Evolutionary conservation across 1,140 invertebrate genomes (phyloP).

Genomic region (Drosophila orena): DNA sequence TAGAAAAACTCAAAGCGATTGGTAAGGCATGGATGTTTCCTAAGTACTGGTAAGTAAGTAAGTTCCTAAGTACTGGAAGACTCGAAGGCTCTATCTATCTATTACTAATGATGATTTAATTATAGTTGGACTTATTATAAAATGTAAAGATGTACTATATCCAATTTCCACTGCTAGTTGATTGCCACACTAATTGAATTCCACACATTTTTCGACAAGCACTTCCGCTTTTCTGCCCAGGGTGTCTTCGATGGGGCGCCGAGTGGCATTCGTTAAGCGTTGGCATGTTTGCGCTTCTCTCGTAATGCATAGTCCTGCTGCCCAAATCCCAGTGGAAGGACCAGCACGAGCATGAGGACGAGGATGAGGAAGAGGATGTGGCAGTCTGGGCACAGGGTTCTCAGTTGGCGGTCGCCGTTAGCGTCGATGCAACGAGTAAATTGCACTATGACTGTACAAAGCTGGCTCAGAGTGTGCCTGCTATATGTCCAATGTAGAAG

Average conservation of each 20-base stretch:
- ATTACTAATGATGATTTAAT: too few species aligned
- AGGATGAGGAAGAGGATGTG: not conserved
- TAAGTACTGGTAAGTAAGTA: too few species aligned
- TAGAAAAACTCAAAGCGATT: not conserved
- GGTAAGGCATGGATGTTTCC: too few species aligned
- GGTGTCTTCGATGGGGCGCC: slow-evolving; percentile 2
- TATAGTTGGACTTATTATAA: too few species aligned
- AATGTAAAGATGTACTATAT: not conserved
- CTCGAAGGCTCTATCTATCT: too few species aligned
- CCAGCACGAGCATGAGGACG: not conserved
- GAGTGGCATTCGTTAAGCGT: slow-evolving; percentile 56
- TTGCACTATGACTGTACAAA: slow-evolving; percentile 56
- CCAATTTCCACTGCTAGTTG: not conserved
- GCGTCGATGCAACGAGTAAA: slow-evolving; percentile 53
- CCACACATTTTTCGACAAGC: slow-evolving; percentile 8
- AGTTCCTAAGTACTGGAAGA: too few species aligned
- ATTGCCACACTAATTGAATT: slow-evolving; percentile 3
- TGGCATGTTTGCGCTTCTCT: slow-evolving; percentile 65
- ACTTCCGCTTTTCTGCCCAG: slow-evolving; percentile 19
- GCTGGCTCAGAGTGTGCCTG: slow-evolving; percentile 36
- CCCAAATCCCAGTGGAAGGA: slow-evolving; percentile 16
- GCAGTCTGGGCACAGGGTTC: slow-evolving; percentile 13
- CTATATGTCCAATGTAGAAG: slow-evolving; percentile 41
- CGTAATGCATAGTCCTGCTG: slow-evolving; percentile 40
- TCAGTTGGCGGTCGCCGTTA: slow-evolving; percentile 56